Evolutionary conservation across 2,797 vertebrate genomes (phyloP).

Genomic region (Lepilemur septentrionalis): DNA sequence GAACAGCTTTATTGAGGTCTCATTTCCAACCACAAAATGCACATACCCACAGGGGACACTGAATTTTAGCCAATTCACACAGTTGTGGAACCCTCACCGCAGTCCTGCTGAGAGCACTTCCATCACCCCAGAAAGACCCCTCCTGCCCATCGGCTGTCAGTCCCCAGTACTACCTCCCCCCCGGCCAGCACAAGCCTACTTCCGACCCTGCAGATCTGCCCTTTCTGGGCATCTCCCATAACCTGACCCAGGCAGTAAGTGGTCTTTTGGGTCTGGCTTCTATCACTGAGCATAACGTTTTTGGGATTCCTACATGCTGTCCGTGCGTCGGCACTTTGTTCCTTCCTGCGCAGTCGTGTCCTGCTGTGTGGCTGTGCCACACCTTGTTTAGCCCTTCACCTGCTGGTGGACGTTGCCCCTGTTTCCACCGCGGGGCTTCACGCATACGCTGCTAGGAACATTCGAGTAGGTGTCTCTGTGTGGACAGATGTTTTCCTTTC

Average conservation of each 20-base stretch:
- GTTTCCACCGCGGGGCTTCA: background rate
- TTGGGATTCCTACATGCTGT: background rate
- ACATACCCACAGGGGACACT: background rate
- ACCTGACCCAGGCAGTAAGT: background rate
- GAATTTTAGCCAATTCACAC: background rate
- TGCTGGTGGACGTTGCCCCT: background rate
- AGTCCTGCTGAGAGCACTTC: background rate
- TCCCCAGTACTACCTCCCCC: background rate
- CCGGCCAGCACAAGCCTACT: background rate
- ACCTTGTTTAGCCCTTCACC: background rate
- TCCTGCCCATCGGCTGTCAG: background rate
- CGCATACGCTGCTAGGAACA: background rate
- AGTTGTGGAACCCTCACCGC: background rate
- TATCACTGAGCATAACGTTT: background rate
- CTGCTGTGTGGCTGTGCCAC: background rate
- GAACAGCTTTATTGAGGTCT: background rate
- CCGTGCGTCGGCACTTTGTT: background rate
- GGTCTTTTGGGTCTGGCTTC: background rate
- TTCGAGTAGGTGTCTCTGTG: background rate
- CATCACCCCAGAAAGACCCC: background rate
- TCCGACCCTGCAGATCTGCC: background rate
- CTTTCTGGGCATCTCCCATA: background rate
- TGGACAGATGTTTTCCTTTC: background rate
- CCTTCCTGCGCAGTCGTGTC: background rate
- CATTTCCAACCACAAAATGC: background rate